phyloP scores from a whole-genome alignment of 2,888 invertebrate genomes.

The Trachelus stipa region DNA sequence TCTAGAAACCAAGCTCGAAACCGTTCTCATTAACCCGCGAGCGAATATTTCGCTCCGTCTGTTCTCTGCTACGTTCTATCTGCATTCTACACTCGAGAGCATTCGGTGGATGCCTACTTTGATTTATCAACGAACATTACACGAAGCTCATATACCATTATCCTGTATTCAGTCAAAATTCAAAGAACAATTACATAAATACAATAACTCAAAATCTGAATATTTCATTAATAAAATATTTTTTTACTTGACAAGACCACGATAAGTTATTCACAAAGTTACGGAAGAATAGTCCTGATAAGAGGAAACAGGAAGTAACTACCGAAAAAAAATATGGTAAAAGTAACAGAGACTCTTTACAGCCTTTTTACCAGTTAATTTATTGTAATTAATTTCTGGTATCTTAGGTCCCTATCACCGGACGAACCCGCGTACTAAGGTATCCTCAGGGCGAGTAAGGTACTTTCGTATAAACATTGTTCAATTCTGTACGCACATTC shows the following conservation, averaged over 20 bases:
- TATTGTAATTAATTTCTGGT: conserved; percentile 66
- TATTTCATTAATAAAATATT: neutral
- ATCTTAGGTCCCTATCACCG: conserved; percentile 56
- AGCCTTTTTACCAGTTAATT: conserved; percentile 65
- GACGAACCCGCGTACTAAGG: conserved; percentile 41
- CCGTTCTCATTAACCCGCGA: conserved; percentile 61
- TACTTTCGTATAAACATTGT: conserved; percentile 48
- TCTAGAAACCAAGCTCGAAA: conserved; percentile 56
- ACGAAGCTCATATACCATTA: neutral
- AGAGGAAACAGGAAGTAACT: neutral
- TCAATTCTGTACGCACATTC: conserved; percentile 39
- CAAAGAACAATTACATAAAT: neutral
- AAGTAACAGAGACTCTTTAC: conserved; percentile 35
- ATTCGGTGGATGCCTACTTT: conserved; percentile 55
- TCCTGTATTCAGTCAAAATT: neutral
- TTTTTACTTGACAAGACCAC: neutral
- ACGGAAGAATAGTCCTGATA: neutral
- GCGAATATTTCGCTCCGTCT: conserved; percentile 50
- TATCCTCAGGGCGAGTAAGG: conserved; percentile 27
- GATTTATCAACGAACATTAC: conserved; percentile 52
- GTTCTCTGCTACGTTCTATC: conserved; percentile 56
- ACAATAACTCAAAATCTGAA: neutral
- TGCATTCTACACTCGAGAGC: conserved; percentile 51
- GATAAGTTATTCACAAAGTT: neutral
- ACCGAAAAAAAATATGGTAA: neutral